Percentiles rank a stretch among this genome's conserved stretches.
These are phyloP conservation scores for Siniperca scherzeri DNA, from an alignment of 2,797 vertebrate species.

Conservation along the genomic window DNA sequence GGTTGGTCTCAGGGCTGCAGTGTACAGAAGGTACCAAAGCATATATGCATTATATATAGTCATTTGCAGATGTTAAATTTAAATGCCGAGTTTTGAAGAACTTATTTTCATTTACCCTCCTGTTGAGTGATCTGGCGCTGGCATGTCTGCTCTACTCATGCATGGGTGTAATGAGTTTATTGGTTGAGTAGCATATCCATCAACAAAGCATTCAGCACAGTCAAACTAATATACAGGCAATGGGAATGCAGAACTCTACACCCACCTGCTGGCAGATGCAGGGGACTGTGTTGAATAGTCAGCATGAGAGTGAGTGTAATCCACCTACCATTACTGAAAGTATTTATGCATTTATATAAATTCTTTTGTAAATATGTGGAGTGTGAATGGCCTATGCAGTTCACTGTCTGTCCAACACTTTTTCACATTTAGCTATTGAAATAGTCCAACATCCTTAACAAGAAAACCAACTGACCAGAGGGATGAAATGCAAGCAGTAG, in stretches of 20 bases:
- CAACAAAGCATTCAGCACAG: conserved; percentile 15
- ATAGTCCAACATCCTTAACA: neutral
- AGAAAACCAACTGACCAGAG: neutral
- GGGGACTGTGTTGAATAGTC: neutral
- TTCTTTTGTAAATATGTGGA: neutral
- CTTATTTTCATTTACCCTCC: neutral
- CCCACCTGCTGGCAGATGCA: conserved; percentile 39
- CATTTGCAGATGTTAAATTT: conserved; percentile 2
- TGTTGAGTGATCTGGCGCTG: neutral
- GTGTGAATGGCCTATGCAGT: neutral
- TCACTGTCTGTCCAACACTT: neutral
- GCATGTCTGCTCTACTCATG: conserved; percentile 15
- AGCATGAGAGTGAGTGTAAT: neutral
- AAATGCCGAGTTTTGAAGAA: neutral
- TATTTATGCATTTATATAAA: neutral
- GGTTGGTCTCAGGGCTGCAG: neutral
- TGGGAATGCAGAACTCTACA: conserved; percentile 9
- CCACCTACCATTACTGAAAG: neutral
- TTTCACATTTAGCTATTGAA: neutral
- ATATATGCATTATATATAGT: neutral
- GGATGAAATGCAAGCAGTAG: neutral
- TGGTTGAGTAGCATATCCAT: conserved; percentile 18
- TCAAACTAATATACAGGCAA: neutral
- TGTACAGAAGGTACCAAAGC: neutral
- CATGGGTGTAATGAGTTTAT: conserved; percentile 30